A percentile compares a stretch with the other conserved stretches of the same genome.
Evolutionary conservation across 64 coral and sea anemone species (phyloP).

Genomic region (Stichodactyla helianthus): DNA sequence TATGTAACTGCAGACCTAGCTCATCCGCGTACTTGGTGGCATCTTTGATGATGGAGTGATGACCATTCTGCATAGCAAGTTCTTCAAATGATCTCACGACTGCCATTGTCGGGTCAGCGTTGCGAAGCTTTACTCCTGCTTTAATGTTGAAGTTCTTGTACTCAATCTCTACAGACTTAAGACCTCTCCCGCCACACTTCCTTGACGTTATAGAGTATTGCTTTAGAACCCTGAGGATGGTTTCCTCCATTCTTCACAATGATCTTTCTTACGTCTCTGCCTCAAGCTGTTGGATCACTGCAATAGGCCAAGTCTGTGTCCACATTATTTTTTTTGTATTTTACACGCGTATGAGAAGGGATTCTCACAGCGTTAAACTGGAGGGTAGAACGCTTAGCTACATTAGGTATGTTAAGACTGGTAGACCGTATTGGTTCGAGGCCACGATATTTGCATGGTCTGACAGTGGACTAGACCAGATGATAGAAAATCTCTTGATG

Average conservation of each 20-base stretch:
- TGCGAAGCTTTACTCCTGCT: not conserved
- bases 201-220: too few species aligned
- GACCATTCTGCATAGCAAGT: not conserved
- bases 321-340: too few species aligned
- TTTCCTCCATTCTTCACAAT: too few species aligned
- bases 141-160: too few species aligned
- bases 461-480: conserved; percentile 33
- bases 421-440: conserved; percentile 4
- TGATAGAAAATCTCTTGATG: conserved; percentile 26
- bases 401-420: conserved; percentile 19
- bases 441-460: conserved; percentile 8
- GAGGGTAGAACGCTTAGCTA: too few species aligned
- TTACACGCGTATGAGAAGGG: too few species aligned
- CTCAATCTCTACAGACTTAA: too few species aligned
- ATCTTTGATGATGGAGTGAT: not conserved
- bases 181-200: too few species aligned
- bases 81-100: conserved; percentile 11
- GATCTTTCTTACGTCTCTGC: too few species aligned
- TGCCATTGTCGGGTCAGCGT: not conserved
- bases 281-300: not conserved
- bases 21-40: not conserved
- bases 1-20: not conserved
- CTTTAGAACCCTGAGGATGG: too few species aligned
- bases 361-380: too few species aligned
- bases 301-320: conserved; percentile 10